Evolutionary conservation across 2,797 vertebrate genomes (phyloP), one percentile per base, ranked within the genome.

Genomic region (Vireo griseus): DNA sequence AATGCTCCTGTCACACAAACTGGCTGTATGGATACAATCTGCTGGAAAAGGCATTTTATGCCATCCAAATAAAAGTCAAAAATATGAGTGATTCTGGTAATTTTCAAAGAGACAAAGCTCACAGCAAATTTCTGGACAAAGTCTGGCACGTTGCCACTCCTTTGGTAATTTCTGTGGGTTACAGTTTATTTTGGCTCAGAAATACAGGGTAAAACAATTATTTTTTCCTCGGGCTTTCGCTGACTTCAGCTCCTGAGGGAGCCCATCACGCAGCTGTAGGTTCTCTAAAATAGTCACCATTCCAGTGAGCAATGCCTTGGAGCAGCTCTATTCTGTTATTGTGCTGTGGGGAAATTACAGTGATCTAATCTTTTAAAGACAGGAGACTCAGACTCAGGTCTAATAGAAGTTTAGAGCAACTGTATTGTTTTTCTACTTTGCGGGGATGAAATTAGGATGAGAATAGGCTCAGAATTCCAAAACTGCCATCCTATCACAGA

Each of bases 21-120:
- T 96, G 90, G 48, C 65, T 86, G 48, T 68, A 52, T 88, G 92
- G 80, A 84, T 91, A 67, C 61, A 94, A 92, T 80, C 74, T 92
- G 67, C 90, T 48, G 59, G 77, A 91, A 92, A 71, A 86, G 51
- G 20, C 44, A 51, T 57, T 92, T 93, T 80, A 22, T 57, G 48
- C 78, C 62, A 65, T 89, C 80, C 40, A 83, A 54, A 86, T 76
- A n/a, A 6, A 93, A 96, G 71, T 66, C 44, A 45, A 88, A 95
- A 96, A 61, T 44, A 11, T 35, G 48, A 62, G 57, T 63, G 20
- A 39, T 72, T 65, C 80, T 69, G 55, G 44, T 89, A 83, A 62
- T 77, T 94, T 88, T 89, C 84, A 77, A 62, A 69, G 91, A 83
- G 39, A 87, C 78, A 88, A 74, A 93, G 65, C 47, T 91, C 68